Evolutionary conservation across 1,140 invertebrate genomes (phyloP), one percentile per base, ranked within the genome.

Genomic region (Gerris buenoi): DNA sequence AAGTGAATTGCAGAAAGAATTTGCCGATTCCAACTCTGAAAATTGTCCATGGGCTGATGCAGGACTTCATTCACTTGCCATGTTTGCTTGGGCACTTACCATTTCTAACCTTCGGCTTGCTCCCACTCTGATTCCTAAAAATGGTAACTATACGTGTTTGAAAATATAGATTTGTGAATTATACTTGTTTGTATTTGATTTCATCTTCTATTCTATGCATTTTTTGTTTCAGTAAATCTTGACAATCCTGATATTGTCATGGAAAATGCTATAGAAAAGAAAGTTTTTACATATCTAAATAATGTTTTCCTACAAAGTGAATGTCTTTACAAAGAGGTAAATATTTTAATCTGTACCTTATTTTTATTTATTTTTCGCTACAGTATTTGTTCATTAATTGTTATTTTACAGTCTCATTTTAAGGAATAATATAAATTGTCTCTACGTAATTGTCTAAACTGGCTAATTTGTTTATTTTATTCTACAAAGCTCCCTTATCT

Each of bases 41-140:
- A 77, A 81, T 33, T 60, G 58, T 25, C 76, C 79, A 63, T 90
- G 87, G 89, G 79, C 82, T 69, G 83, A 78, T 70, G 73, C 77
- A 70, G 88, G 88, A 1, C 75, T 94, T 3, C 84, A 87, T 63
- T 86, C 86, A 0, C 75, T 93, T 0, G 80, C 88, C 27, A 86
- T 89, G 72, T 87, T 95, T 75, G 86, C 87, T 3, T 85, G 92
- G 75, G 86, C 88, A 0, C 78, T 95, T 25, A 87, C 89, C 14
- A 75, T 95, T n/a, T 85, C 89, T 22, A 88, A 87, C 14, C 76
- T 95, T 33, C 85, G 87, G 71, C 77, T 83, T 22, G 80, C 83
- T 18, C 81, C 82, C n/a, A 79, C 74, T 66, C 59, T 77, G 0
- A 29, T 71, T 26, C 70, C 69, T 23, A 60, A 60, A 28, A 64